Conservation (phyloP, 2,797 vertebrate genomes). For the Cuniculus paca region DNA sequence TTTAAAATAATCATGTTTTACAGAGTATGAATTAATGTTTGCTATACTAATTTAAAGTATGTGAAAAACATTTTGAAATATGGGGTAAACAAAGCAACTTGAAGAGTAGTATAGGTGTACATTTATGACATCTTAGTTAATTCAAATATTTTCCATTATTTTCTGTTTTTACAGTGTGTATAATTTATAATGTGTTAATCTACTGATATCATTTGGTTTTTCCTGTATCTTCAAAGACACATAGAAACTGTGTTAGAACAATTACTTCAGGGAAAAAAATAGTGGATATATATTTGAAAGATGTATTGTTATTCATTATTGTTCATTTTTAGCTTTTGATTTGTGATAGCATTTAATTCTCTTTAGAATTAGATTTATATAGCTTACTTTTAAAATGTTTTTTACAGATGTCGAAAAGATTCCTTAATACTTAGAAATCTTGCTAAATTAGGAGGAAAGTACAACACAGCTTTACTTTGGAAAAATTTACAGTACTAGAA, state of each 20-base stretch:
- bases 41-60: constrained; percentile 33
- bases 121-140: background rate
- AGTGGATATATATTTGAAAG: constrained; percentile 1
- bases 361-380: background rate
- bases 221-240: background rate
- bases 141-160: background rate
- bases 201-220: background rate
- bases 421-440: background rate
- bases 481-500: background rate
- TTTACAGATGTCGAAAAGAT: background rate
- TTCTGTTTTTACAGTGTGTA: background rate
- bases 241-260: background rate
- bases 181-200: background rate
- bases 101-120: background rate
- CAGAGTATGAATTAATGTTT: constrained; percentile 23
- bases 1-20: constrained; percentile 59
- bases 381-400: background rate
- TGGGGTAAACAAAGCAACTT: background rate
- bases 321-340: background rate
- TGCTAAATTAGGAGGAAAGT: background rate
- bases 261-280: constrained; percentile 16
- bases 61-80: constrained; percentile 30
- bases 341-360: constrained; percentile 9
- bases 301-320: background rate
- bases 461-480: constrained; percentile 11